Percentiles rank a stretch among this genome's conserved stretches.
Conservation (phyloP, 2,888 invertebrate species). For the Masnerella sp. region DNA sequence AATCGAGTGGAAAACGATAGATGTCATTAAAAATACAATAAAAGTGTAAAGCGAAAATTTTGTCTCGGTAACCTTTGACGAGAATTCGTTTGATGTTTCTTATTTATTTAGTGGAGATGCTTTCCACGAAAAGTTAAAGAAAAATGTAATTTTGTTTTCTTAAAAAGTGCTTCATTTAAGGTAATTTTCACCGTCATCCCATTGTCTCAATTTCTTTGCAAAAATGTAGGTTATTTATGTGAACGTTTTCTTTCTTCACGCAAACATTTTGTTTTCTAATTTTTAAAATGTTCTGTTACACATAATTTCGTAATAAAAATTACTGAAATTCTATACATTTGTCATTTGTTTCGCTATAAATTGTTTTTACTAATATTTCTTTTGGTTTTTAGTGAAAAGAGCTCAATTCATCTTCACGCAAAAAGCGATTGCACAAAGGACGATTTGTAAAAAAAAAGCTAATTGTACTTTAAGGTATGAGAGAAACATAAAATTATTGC, state of each 20-base stretch:
- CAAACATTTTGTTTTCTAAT: slow-evolving; percentile 4
- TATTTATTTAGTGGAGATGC: not conserved
- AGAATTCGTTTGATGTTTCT: not conserved
- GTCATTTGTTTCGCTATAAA: not conserved
- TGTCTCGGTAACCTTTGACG: slow-evolving; percentile 4
- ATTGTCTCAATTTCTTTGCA: not conserved
- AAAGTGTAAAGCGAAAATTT: slow-evolving; percentile 19
- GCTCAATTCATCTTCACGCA: not conserved
- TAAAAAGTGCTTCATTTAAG: too few relatives aligned
- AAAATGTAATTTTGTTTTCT: too few relatives aligned
- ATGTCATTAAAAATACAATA: slow-evolving; percentile 27
- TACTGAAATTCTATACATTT: not conserved
- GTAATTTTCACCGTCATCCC: too few relatives aligned
- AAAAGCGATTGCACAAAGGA: too few relatives aligned
- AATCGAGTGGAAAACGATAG: too few relatives aligned
- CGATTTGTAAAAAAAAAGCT: too few relatives aligned
- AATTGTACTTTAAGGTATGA: not conserved
- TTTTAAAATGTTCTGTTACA: not conserved
- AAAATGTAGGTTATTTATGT: slow-evolving; percentile 28
- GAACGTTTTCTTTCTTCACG: too few relatives aligned
- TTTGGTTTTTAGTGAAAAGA: slow-evolving; percentile 15
- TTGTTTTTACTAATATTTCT: not conserved
- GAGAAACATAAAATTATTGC: not conserved
- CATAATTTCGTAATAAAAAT: not conserved
- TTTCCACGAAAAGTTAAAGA: not conserved